These are phyloP conservation scores for Mimumesa dahlbomi DNA, from an alignment of 2,888 invertebrate species.

Conservation along the genomic window DNA sequence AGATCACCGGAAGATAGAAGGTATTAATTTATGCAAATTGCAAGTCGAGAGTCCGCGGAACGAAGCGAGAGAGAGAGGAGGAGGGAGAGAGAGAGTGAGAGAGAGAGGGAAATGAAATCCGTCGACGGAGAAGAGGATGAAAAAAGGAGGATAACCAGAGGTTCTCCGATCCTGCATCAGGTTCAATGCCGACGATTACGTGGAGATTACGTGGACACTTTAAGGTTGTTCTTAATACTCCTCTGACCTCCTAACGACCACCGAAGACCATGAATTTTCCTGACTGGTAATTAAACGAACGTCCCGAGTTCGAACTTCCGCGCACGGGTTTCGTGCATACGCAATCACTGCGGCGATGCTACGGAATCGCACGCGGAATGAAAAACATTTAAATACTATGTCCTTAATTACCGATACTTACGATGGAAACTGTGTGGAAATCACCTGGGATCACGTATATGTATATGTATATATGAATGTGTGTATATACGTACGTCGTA, in stretches of 20 bases:
- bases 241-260: constrained; percentile 12
- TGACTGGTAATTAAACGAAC: constrained; percentile 18
- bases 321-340: background rate
- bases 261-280: constrained; percentile 29
- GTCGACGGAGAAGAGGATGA: background rate
- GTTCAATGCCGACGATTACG: constrained; percentile 56
- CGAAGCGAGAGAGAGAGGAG: background rate
- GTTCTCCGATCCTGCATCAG: constrained; percentile 2
- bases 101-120: background rate
- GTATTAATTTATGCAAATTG: constrained; percentile 67
- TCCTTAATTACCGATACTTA: too few species aligned
- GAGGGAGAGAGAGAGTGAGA: background rate
- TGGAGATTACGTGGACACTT: constrained; percentile 27
- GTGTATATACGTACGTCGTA: too few species aligned
- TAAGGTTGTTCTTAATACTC: constrained; percentile 13
- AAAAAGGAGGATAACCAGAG: constrained; percentile 15
- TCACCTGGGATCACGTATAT: too few species aligned
- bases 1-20: constrained; percentile 49
- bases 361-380: background rate
- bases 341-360: too few species aligned
- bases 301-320: constrained; percentile 26
- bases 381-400: background rate
- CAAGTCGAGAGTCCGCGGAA: constrained; percentile 6
- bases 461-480: too few species aligned
- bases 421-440: too few species aligned